phyloP scores from a whole-genome alignment of 35 echinoderm and acorn worm genomes.

The Lytechinus variegatus region DNA sequence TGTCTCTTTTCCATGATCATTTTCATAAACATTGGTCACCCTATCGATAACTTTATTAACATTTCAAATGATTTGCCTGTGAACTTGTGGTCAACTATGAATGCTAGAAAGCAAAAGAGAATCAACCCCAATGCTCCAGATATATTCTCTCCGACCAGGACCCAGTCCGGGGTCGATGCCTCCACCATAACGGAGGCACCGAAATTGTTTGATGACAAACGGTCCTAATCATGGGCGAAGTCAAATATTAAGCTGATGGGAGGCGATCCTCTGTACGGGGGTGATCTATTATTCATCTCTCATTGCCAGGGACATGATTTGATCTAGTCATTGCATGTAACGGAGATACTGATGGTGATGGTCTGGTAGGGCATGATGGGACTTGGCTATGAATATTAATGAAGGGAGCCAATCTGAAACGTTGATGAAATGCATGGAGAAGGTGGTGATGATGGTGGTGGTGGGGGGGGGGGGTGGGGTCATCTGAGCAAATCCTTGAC shows the following conservation, averaged over 20 bases:
- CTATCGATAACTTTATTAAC: too few species aligned
- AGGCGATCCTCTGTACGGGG: background rate
- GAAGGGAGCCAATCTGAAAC: background rate
- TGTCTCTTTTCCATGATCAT: too few species aligned
- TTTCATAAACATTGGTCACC: too few species aligned
- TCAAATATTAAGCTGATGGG: background rate
- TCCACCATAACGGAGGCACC: background rate
- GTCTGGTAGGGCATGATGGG: background rate
- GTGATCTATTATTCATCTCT: background rate
- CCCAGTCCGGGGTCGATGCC: background rate
- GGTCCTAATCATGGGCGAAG: background rate
- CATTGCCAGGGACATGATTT: background rate
- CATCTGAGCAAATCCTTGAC: background rate
- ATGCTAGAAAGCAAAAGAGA: background rate
- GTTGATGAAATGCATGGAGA: background rate
- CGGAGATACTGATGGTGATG: background rate
- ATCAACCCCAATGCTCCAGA: background rate
- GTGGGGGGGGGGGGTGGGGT: background rate
- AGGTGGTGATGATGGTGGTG: background rate
- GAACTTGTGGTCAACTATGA: too few species aligned
- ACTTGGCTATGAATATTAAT: background rate
- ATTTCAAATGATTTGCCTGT: too few species aligned
- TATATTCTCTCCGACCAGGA: background rate
- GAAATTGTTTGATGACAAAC: background rate
- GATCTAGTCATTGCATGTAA: background rate